Evolutionary conservation across 2,888 invertebrate species (phyloP), one percentile per base, ranked within the genome.

Genomic region (Microchrysa polita): DNA sequence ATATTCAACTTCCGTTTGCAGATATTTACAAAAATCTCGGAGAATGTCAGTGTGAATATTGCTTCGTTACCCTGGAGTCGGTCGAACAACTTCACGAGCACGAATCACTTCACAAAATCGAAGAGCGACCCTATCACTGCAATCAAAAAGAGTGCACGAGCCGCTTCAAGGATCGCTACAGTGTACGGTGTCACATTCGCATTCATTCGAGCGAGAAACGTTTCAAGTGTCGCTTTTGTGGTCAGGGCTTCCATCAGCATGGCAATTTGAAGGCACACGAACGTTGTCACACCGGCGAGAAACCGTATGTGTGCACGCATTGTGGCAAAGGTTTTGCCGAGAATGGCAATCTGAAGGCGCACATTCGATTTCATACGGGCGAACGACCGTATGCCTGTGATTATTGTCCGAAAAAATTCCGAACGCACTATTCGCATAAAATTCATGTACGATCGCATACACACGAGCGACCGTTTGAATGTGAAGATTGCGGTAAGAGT

Each of bases 381-480:
- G 77, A 77, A 60, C 69, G 74, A n/a, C 77, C 77, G 4, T 77
- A 75, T 55, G 18, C 67, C 1, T 77, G 77, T 23, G 23, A 61
- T 0, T 65, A 69, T 16, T 77, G 77, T 42, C 55, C 73, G 34
- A 76, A 76, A 34, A 74, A 67, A 12, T 76, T 73, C 18, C 67
- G 75, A 12, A 77, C 77, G 22, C 76, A 75, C 57, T 76, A 76
- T 40, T 74, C 76, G 1, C 76, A 75, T 72, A 77, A 76, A 69
- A 74, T 76, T 18, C 77, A 77, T 55, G 71, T 74, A 2, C 74
- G 76, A 16, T 74, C 76, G 5, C 77, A 77, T 48, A 76, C 76
- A 1, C 73, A 75, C 14, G 77, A 77, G 65, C 67, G 72, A 14
- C 77, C 77, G 18, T 77, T 76, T 63, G 60, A 73, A 18, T 77